A percentile compares a stretch with the other conserved stretches of the same genome.
Conservation (phyloP, 2,888 invertebrate genomes). For the Anticlea derivata region DNA sequence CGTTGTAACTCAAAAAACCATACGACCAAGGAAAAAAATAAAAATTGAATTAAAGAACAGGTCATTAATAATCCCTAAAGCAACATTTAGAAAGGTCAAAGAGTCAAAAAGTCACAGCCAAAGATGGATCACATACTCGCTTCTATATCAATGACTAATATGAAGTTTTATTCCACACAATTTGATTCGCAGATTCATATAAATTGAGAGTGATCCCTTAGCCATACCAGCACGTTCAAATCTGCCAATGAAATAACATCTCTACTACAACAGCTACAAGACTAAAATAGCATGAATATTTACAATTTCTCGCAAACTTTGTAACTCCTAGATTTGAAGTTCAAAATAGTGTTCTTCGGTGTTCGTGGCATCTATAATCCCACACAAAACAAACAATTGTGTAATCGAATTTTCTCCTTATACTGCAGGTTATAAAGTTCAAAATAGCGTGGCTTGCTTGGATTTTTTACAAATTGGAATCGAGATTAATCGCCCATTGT, state of each 20-base stretch:
- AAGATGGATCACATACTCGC: no score
- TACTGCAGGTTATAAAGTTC: not conserved
- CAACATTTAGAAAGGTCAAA: no score
- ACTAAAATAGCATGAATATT: not conserved
- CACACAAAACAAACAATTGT: not conserved
- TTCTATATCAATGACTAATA: slow-evolving; percentile 1
- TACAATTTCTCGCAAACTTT: not conserved
- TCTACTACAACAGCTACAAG: not conserved
- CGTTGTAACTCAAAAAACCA: no score
- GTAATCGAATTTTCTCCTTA: not conserved
- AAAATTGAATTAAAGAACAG: no score
- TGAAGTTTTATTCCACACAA: not conserved
- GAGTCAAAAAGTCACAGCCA: no score
- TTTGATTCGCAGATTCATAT: slow-evolving; percentile 15
- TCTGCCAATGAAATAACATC: not conserved
- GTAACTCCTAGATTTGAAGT: slow-evolving; percentile 6
- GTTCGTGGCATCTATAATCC: not conserved
- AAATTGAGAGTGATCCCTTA: slow-evolving; percentile 9
- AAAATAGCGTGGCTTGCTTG: not conserved
- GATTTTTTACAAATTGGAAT: slow-evolving; percentile 16
- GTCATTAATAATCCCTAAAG: no score
- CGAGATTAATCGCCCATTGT: slow-evolving; percentile 30
- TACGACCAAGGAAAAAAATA: no score
- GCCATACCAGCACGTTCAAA: not conserved
- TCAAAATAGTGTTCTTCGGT: slow-evolving; percentile 3